Conservation (phyloP, 2,888 invertebrate species). For the Limnephilus auricula region DNA sequence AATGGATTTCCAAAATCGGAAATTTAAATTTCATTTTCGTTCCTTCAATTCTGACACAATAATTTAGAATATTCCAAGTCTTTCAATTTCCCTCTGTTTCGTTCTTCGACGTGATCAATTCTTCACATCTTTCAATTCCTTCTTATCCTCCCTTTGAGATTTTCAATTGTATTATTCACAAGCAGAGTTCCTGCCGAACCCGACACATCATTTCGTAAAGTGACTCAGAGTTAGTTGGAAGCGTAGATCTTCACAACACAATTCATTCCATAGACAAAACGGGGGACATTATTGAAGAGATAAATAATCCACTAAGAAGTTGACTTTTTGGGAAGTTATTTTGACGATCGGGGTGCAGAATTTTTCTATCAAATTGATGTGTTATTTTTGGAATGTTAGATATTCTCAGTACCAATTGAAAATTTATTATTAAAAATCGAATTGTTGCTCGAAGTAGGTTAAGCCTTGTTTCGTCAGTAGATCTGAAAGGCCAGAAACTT, state of each 20-base stretch:
- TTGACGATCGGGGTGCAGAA: too few species aligned
- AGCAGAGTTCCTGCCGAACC: background rate
- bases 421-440: too few species aligned
- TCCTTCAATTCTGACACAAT: background rate
- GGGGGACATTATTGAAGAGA: background rate
- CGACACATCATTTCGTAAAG: background rate
- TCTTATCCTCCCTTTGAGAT: background rate
- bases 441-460: too few species aligned
- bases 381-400: too few species aligned
- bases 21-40: background rate
- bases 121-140: background rate
- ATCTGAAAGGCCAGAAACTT: too few species aligned
- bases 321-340: background rate
- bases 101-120: background rate
- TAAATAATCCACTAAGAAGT: too few species aligned
- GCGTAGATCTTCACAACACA: background rate
- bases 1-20: background rate
- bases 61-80: background rate
- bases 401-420: too few species aligned
- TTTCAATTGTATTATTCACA: background rate
- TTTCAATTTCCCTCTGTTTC: background rate
- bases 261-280: background rate
- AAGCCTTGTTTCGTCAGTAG: too few species aligned
- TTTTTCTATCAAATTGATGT: too few species aligned
- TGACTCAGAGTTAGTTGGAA: background rate